Evolutionary conservation across 2,113 vertebrate species (phyloP), one percentile per base, ranked within the genome.

Genomic region (Nycticorax nycticorax): DNA sequence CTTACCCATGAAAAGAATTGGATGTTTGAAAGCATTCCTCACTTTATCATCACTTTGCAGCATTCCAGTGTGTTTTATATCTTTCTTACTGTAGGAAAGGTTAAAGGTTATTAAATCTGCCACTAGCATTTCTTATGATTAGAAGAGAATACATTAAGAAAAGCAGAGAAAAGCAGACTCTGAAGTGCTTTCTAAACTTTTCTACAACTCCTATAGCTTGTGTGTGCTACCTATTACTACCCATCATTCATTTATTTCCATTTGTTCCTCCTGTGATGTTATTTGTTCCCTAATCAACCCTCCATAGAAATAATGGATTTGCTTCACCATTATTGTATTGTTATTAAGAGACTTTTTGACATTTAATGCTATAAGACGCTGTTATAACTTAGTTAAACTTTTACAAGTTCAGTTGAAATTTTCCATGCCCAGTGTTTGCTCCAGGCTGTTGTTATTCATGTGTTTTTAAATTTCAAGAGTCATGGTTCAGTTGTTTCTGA

Each of bases 391-490:
- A 48, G 37, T 87, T 84, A 91, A 89, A 59, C 18, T 85, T 96
- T 75, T 85, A 89, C 60, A 94, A 85, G 45, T 82, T 91, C 57
- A 48, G 53, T 6, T 89, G 60, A 89, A 94, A 85, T 89, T 96
- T 96, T 95, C 93, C 89, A 64, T 88, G 78, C 26, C 73, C 72
- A 32, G 3, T 93, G 39, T 79, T 95, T 76, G 57, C 86, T 93
- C 74, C 91, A 93, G 93, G 27, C 87, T 45, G 48, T 72, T 91
- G 48, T 79, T 92, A 79, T 82, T 79, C 69, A 82, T 76, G 8
- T 62, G 53, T 53, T 96, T 94, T 93, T 68, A 76, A 88, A 91
- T 88, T 94, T 92, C 69, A 76, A 85, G 84, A 72, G 62, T 96
- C 87, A 94, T 41, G 69, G 71, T 94, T 95, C 72, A 91, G 85